These are phyloP conservation scores for Anastrepha ludens DNA, from an alignment of 1,140 invertebrate genomes.

Conservation along the genomic window DNA sequence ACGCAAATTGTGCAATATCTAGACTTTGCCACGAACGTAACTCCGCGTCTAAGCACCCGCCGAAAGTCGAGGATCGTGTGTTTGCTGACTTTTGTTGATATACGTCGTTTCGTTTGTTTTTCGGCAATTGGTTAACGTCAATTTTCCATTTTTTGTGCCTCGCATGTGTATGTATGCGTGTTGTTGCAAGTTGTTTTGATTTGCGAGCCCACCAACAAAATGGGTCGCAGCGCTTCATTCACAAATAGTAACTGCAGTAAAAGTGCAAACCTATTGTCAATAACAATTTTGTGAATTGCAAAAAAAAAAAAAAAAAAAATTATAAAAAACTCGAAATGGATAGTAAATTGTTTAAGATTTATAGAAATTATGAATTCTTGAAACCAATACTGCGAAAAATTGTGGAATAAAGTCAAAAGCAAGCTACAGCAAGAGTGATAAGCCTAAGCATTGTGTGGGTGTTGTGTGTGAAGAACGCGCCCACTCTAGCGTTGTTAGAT, in stretches of 20 bases:
- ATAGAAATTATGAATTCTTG: too few species aligned
- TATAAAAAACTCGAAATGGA: background rate
- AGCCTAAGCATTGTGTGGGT: too few species aligned
- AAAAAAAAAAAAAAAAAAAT: constrained; percentile 13
- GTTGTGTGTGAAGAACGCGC: background rate
- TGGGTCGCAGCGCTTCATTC: background rate
- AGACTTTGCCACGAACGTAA: too few species aligned
- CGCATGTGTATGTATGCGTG: background rate
- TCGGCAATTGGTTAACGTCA: background rate
- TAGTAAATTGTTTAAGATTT: too few species aligned
- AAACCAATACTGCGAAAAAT: constrained; percentile 8
- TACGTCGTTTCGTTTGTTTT: too few species aligned
- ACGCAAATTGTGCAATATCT: constrained; percentile 9
- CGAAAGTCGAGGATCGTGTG: background rate
- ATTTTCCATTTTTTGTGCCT: too few species aligned
- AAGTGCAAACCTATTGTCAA: background rate
- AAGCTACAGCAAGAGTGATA: too few species aligned
- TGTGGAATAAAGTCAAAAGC: background rate
- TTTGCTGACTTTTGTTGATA: background rate
- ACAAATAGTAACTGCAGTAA: background rate
- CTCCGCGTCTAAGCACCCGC: too few species aligned
- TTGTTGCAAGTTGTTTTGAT: background rate
- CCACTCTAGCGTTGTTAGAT: background rate
- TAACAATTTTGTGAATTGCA: constrained; percentile 5
- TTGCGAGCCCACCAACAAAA: background rate